Evolutionary conservation across 2,113 vertebrate genomes (phyloP), one percentile per base, ranked within the genome.

Genomic region (Mobula hypostoma): DNA sequence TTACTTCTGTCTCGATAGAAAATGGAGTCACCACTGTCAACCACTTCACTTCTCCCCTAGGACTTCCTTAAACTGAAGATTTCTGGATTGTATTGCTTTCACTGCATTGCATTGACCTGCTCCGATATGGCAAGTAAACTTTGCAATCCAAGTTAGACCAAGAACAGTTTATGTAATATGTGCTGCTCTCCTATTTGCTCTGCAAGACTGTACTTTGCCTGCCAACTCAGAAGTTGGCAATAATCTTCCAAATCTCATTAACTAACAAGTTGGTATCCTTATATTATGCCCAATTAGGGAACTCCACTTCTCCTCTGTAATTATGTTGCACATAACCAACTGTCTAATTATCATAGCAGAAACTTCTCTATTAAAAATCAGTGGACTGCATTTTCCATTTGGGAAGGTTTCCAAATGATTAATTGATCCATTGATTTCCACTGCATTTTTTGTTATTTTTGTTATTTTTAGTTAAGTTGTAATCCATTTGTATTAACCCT

Each of bases 261-360:
- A 61, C 83, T 87, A n/a, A 63, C 11, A 88, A 88, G 58, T 27
- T 63, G 14, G 1, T 9, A 56, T 56, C 83, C 58, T 27, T 87
- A 5, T 27, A 63, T 88, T 63, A n/a, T 63, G 58, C 83, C 27
- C 29, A n/a, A 88, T 88, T 88, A n/a, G 58, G 85, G 85, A 68
- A 90, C 66, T 36, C 85, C 29, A 66, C 7, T 88, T 27, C 12
- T 66, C 32, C 29, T 90, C 61, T 90, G 61, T 68, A 90, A 88
- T 68, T 32, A n/a, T 66, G 14, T 68, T 68, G 61, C 17, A 90
- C 58, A 63, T 63, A 88, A 15, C 5, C 58, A 21, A 90, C 15
- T 63, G 61, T 90, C 58, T 19, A 90, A 90, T 90, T 90, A 68
- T 66, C 66, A 36, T 66, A 90, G 61, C 85, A 90, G 29, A 36